These are phyloP conservation scores for Eumaeus atala DNA, from an alignment of 1,140 invertebrate species.

Conservation along the genomic window DNA sequence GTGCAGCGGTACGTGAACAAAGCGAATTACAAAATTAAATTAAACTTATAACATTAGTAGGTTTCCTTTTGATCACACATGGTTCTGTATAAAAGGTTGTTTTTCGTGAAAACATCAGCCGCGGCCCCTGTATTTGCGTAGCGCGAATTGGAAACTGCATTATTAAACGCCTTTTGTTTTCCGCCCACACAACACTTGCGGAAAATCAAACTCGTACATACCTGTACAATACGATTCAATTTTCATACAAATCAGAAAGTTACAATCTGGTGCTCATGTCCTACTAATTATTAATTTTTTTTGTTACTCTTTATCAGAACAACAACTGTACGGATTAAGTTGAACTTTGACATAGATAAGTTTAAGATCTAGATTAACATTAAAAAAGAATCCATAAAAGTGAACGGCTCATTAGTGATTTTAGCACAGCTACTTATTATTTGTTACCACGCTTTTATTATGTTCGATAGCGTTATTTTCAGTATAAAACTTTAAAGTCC, in stretches of 20 bases:
- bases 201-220: slow-evolving; percentile 36
- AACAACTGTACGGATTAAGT: no score
- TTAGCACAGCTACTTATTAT: no score
- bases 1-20: not conserved
- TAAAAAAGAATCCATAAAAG: no score
- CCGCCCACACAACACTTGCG: slow-evolving; percentile 66
- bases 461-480: no score
- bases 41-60: not conserved
- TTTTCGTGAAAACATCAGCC: slow-evolving; percentile 22
- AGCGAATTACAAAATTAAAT: slow-evolving; percentile 2
- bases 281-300: no score
- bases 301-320: no score
- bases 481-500: no score
- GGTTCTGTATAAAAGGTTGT: slow-evolving; percentile 19
- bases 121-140: slow-evolving; percentile 64
- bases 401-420: no score
- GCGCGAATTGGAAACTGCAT: slow-evolving; percentile 74
- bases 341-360: no score
- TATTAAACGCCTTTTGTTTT: slow-evolving; percentile 74
- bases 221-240: not conserved
- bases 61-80: slow-evolving; percentile 6
- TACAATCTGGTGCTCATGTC: not conserved
- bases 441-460: no score
- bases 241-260: not conserved
- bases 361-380: no score